phyloP scores from a whole-genome alignment of 2,113 vertebrate species.

The Toxostoma redivivum region DNA sequence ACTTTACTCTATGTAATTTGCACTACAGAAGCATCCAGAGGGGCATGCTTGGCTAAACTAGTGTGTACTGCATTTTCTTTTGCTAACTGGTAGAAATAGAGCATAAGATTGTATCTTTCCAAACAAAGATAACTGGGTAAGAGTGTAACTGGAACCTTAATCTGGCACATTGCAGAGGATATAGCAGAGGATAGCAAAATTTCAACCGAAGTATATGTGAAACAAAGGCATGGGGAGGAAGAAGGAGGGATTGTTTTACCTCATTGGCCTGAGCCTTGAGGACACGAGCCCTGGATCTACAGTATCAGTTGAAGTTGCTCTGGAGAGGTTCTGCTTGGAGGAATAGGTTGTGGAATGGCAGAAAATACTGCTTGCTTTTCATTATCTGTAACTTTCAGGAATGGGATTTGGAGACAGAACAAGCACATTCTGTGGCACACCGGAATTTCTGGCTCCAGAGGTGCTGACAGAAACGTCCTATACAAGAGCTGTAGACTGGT shows the following conservation, averaged over 20 bases:
- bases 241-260: background rate
- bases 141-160: background rate
- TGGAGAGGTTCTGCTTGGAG: background rate
- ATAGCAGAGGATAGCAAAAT: background rate
- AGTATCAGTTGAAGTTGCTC: background rate
- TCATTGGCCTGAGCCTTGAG: background rate
- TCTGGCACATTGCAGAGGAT: background rate
- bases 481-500: conserved; percentile 97
- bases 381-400: conserved; percentile 74
- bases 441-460: conserved; percentile 97
- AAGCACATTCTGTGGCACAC: conserved; percentile 97
- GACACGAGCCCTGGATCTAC: background rate
- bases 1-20: background rate
- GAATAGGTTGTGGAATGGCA: background rate
- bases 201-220: background rate
- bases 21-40: background rate
- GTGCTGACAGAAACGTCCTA: conserved; percentile 98
- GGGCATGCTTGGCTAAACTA: background rate
- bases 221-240: background rate
- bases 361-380: background rate
- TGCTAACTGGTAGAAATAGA: background rate
- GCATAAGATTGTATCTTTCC: background rate
- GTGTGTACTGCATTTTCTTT: accelerated
- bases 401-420: conserved; percentile 98
- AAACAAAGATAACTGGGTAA: background rate